Percentiles rank a stretch among this genome's conserved stretches.
Evolutionary conservation across 2,113 vertebrate genomes (phyloP).

Genomic region (Cephalopterus ornatus): DNA sequence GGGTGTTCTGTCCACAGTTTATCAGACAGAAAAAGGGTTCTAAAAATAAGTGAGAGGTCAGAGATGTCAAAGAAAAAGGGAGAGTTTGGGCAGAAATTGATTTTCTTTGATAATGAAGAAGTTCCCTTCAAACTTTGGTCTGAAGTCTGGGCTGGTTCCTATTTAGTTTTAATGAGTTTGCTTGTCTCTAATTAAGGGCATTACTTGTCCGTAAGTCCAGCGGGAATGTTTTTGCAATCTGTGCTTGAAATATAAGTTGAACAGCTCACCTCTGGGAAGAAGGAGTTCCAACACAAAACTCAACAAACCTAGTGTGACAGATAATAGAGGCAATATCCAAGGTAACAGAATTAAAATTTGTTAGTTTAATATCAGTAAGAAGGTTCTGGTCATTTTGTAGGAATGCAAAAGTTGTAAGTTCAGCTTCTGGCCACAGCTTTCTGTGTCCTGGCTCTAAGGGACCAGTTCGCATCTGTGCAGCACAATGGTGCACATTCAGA

Average conservation of each 20-base stretch:
- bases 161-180: background rate
- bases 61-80: background rate
- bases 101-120: background rate
- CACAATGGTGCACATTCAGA: background rate
- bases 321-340: background rate
- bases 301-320: background rate
- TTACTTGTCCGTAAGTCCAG: background rate
- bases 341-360: background rate
- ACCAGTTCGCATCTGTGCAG: background rate
- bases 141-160: background rate
- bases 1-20: background rate
- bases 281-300: background rate
- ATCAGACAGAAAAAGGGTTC: background rate
- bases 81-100: background rate
- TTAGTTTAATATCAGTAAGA: background rate
- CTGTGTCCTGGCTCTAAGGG: background rate
- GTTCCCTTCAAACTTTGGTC: background rate
- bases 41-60: background rate
- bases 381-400: background rate
- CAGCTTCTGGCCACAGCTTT: background rate
- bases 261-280: background rate
- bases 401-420: background rate
- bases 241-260: background rate
- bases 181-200: background rate
- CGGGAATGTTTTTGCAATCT: background rate